Conservation (phyloP, 2,113 vertebrate species). For the Alexandromys fortis region DNA sequence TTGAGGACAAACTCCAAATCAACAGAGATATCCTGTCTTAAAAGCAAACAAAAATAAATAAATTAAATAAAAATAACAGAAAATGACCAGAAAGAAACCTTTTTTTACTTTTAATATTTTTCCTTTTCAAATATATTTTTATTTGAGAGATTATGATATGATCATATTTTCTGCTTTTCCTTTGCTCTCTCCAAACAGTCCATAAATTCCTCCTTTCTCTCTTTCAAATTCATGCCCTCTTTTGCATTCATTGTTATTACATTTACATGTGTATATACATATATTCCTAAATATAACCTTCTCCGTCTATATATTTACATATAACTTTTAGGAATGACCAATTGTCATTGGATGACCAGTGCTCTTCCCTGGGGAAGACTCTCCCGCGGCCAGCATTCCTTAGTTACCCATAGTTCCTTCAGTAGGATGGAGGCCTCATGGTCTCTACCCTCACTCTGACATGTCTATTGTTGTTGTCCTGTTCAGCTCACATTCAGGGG, state of each 20-base stretch:
- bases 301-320: neutral
- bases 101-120: neutral
- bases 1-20: too few species aligned
- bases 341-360: neutral
- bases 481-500: neutral
- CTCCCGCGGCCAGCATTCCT: fast-evolving
- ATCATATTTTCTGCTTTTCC: neutral
- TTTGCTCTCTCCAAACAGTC: neutral
- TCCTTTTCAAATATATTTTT: neutral
- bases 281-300: neutral
- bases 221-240: neutral
- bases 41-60: too few species aligned
- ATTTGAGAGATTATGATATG: neutral
- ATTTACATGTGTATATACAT: neutral
- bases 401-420: neutral
- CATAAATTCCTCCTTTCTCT: neutral
- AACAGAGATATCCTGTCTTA: too few species aligned
- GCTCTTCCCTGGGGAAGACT: neutral
- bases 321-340: too few species aligned
- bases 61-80: too few species aligned
- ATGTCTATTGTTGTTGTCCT: neutral
- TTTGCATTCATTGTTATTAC: neutral
- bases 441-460: neutral
- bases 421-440: neutral
- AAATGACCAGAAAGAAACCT: neutral